Base-by-base conservation (phyloP, 2,113 vertebrate genomes). In the Rostratula benghalensis region DNA sequence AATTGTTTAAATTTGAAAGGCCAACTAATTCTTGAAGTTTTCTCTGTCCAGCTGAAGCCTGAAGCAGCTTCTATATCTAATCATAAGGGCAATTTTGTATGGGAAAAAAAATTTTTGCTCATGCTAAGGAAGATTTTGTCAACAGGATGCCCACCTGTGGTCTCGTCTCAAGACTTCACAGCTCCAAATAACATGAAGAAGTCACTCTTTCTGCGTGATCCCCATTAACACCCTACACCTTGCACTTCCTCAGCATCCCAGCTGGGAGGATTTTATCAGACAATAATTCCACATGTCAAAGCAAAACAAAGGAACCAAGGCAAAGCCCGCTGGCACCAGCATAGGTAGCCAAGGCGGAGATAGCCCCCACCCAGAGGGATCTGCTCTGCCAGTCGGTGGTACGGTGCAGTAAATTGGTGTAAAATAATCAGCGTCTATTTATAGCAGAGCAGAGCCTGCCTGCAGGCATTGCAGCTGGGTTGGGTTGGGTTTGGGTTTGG, bases 371-470 rank as follows among this genome's bases (percentile, higher is more conserved):
- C 41, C 3, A 6, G 50, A 33, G 86, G 65, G 51, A 80, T 82
- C 90, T 43, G 64, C 69, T 68, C 53, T 1, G 3, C 3, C 14
- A 31, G 63, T 53, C 9, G 37, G 81, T 73, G 91, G 90, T 31
- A 22, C 9, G 16, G 78, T 30, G 48, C 93, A 28, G 19, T 8
- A 33, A 87, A 67, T 9, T 5, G 39, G 83, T 77, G 85, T 48
- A 35, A 39, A 96, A 93, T 31, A 60, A 96, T 80, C 90, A 64
- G 16, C 22, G 2, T 8, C 83, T 94, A 71, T 95, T 94, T 85
- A 80, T 90, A 92, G 94, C 24, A 0, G 37, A 59, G 83, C 68
- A 20, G 35, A 83, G 92, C 69, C 83, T 33, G 95, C 80, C 84
- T 35, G 77, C 65, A 65, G 78, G 74, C 94, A 73, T 67, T 74